phyloP scores from a whole-genome alignment of 2,888 invertebrate species.

The Ichneumoninae sp. region DNA sequence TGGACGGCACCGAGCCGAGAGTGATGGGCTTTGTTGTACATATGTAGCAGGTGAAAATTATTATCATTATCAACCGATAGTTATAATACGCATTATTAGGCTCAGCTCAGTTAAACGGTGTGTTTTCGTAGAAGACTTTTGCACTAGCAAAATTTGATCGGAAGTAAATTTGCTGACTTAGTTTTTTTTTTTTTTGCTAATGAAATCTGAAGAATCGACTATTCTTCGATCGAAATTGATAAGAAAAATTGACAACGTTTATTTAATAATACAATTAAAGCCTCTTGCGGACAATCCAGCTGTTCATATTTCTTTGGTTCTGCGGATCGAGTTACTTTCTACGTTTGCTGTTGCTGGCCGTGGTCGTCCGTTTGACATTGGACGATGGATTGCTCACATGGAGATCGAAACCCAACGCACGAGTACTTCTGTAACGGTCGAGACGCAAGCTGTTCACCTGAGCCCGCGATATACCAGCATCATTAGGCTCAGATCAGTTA shows the following conservation, averaged over 20 bases:
- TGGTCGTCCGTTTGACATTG: conserved; percentile 29
- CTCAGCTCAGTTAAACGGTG: not conserved
- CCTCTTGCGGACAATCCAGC: not conserved
- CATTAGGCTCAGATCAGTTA: no score
- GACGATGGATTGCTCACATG: conserved; percentile 37
- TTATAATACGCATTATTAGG: not conserved
- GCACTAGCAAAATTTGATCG: not conserved
- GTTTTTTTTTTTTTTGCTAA: not conserved
- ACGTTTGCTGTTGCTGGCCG: not conserved
- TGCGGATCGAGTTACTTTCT: conserved; percentile 13
- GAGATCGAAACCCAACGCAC: conserved; percentile 58
- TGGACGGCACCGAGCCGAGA: conserved; percentile 7
- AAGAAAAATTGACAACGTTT: not conserved
- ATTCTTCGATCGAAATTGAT: not conserved
- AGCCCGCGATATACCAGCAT: conserved; percentile 27
- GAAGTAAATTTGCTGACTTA: not conserved
- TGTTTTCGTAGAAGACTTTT: not conserved
- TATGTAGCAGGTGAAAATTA: conserved; percentile 46
- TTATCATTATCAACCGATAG: conserved; percentile 16
- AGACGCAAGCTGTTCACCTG: conserved; percentile 23
- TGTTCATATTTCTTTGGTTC: conserved; percentile 5
- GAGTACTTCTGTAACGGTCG: conserved; percentile 59
- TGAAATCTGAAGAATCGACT: not conserved
- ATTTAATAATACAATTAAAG: not conserved
- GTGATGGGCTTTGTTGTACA: conserved; percentile 12